Evolutionary conservation across 2,888 invertebrate genomes (phyloP), one percentile per base, ranked within the genome.

Genomic region (Chymomyza caudatula): DNA sequence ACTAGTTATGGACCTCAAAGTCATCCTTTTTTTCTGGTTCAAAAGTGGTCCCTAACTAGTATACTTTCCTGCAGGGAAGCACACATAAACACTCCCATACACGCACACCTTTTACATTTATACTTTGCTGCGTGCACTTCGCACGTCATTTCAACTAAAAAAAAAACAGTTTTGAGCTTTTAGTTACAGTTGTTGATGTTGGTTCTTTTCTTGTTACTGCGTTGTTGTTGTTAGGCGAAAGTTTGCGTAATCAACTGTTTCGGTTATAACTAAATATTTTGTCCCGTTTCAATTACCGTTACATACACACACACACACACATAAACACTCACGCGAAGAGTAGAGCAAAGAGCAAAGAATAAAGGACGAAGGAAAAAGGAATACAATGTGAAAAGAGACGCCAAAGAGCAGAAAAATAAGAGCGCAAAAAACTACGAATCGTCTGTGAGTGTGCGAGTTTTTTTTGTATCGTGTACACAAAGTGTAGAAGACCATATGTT

Each of bases 211-310:
- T 78, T 74, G 73, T 66, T 76, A 4, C 15, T 19, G 49, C 2
- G 68, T 53, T 59, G 60, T 56, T 71, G 74, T 69, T 74, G 67
- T 71, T 52, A 70, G 70, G 65, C 67, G 65, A 73, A 79, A 80
- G 79, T 80, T 80, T 80, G 79, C 79, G 71, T 70, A 71, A 71
- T 71, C 71, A 71, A 71, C 66, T 70, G 70, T 69, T 70, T 69
- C 62, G 69, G 63, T 60, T 69, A 67, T 69, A 67, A 69, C 59
- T 67, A 55, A 63, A 62, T 58, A 51, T 22, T 51, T 3, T 15
- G 43, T 13, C 13, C n/a, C 19, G 47, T n/a, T 8, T 15, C 47
- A 17, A 13, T 47, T 3, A 58, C 58, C 47, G 42, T 44, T 22
- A 25, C 59, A 19, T 17, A 51, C 60, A 37, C 44, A 11, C 53